A percentile compares a stretch with the other conserved stretches of the same genome.
These are phyloP conservation scores for Brachionichthys hirsutus DNA, from an alignment of 2,113 vertebrate species.

Conservation along the genomic window DNA sequence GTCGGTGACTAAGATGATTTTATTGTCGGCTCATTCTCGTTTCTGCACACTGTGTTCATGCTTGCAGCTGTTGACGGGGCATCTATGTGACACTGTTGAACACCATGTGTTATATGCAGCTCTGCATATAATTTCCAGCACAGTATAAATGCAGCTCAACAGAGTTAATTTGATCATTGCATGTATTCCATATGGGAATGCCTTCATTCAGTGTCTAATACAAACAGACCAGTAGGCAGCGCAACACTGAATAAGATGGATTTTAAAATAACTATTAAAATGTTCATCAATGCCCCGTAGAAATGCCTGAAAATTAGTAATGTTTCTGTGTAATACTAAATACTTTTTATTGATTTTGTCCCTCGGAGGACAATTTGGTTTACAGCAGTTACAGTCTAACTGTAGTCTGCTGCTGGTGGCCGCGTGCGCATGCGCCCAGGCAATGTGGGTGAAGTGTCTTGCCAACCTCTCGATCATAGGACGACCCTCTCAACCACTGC, in stretches of 20 bases:
- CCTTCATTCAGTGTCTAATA: constrained; percentile 43
- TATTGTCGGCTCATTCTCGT: constrained; percentile 6
- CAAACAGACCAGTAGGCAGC: constrained; percentile 42
- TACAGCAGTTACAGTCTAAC: too few species aligned
- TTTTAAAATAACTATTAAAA: constrained; percentile 36
- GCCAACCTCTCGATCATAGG: too few species aligned
- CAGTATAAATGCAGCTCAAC: constrained; percentile 35
- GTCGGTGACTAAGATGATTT: constrained; percentile 7
- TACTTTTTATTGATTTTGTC: too few species aligned
- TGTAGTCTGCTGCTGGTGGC: too few species aligned
- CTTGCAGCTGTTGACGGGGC: constrained; percentile 8
- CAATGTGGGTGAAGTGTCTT: too few species aligned
- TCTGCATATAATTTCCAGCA: constrained; percentile 27
- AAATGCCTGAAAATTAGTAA: constrained; percentile 58
- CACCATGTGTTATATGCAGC: constrained; percentile 15
- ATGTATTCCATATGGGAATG: constrained; percentile 21
- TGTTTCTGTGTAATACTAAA: constrained; percentile 50
- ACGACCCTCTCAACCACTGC: too few species aligned
- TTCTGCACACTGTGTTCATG: background rate
- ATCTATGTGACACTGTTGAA: constrained; percentile 8
- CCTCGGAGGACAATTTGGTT: too few species aligned
- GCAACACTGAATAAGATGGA: constrained; percentile 36
- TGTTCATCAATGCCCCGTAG: constrained; percentile 27
- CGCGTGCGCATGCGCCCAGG: too few species aligned
- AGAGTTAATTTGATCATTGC: constrained; percentile 46